Percentiles rank a stretch among this genome's conserved stretches.
phyloP scores from a whole-genome alignment of 2,888 invertebrate species.

The Nowickia ferox region DNA sequence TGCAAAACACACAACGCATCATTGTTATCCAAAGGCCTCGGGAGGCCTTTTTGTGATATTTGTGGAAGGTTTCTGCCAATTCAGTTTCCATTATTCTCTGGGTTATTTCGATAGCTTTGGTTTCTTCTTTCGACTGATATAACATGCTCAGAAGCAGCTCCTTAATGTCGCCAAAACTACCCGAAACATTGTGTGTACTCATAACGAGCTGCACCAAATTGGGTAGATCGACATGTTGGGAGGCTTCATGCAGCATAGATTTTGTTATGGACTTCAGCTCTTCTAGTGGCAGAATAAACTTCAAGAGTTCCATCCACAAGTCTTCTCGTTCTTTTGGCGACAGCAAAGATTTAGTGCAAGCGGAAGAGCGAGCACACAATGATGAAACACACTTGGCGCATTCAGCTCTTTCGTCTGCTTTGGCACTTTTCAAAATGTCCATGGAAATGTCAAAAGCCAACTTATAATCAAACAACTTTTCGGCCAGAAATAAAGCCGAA shows the following conservation, averaged over 20 bases:
- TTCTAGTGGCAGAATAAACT: conserved; percentile 82
- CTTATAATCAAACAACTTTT: conserved; percentile 89
- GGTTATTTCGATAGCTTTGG: conserved; percentile 88
- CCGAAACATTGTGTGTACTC: conserved; percentile 83
- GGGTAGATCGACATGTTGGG: conserved; percentile 85
- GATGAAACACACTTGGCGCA: conserved; percentile 77
- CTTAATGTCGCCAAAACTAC: conserved; percentile 86
- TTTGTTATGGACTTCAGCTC: conserved; percentile 83
- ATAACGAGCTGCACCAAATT: conserved; percentile 86
- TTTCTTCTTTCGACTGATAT: conserved; percentile 90
- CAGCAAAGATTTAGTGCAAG: conserved; percentile 78
- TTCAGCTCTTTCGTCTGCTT: conserved; percentile 73
- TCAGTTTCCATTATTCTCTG: conserved; percentile 87
- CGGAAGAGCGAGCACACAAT: conserved; percentile 83
- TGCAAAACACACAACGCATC: conserved; percentile 81
- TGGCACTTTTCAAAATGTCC: conserved; percentile 80
- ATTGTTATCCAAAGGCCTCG: conserved; percentile 82
- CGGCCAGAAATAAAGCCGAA: conserved; percentile 89
- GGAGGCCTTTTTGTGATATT: conserved; percentile 76
- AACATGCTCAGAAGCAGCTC: conserved; percentile 87
- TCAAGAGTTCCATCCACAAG: conserved; percentile 84
- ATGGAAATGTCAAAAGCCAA: conserved; percentile 88
- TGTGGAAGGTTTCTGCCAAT: conserved; percentile 85
- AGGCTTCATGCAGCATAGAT: conserved; percentile 84
- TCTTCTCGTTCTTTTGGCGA: conserved; percentile 83